Base-by-base conservation (phyloP, 2,888 invertebrate genomes). In the Athripsodes cinereus region DNA sequence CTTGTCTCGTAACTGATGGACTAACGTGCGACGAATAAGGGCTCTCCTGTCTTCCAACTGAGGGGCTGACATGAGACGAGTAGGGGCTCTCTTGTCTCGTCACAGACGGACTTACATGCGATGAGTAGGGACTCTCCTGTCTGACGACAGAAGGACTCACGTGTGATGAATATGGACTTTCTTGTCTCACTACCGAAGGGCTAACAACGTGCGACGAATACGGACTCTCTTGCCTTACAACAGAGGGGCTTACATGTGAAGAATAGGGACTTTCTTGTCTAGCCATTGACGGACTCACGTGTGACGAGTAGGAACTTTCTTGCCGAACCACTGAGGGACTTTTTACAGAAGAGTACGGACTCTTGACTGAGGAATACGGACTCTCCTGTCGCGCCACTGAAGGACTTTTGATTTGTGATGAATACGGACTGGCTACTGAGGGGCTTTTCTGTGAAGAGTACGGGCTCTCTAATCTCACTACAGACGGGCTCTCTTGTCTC, bases 261-360 rank as follows among this genome's bases (percentile, higher is more conserved):
- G 78, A 77, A 61, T 76, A 77, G 2, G 77, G 75, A 64, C 54
- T 57, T 13, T 40, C 40, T 10, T 60, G 57, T 46, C 52, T 16
- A 8, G 34, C 52, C 2, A 52, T 20, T 22, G 52, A 53, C 2
- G 53, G 53, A 26, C 57, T 57, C n/a, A 44, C 53, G 16, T 53
- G 53, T 11, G 60, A 57, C 13, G 60, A 57, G 34, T 60, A 60
- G 16, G 60, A 57, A 34, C 60, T 60, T 16, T 55, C 44, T 22
- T 57, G 57, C 18, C 52, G 31, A 2, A 52, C 35, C 10, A 52
- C 34, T 18, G 52, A 52, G 2, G 52, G 52, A 22, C 55, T 55
- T 21, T 74, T 74, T 3, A 76, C 72, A 19, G 58, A 53, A 26
- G 78, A 77, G 61, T 76, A 77, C 2, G 77, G 76, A 64, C 58